Base-by-base conservation (phyloP, 2,888 invertebrate genomes). In the Scaptomyza parva region DNA sequence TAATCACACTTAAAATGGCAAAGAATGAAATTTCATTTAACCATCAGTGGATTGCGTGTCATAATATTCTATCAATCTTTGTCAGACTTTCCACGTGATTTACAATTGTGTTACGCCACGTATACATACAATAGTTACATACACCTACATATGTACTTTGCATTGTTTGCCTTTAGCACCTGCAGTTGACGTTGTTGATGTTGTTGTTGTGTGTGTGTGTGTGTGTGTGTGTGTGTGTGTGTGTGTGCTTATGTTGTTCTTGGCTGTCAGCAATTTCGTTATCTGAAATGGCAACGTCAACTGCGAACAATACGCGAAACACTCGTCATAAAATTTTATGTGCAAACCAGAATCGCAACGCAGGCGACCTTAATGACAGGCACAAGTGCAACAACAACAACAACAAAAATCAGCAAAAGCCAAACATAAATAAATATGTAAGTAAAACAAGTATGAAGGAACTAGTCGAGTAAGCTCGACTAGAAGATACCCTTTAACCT, bases 261-360 rank as follows among this genome's bases (percentile, higher is more conserved):
- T 54, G 65, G 4, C 35, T 69, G 76, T 76, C 78, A 65, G 51
- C 68, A 41, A 39, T 65, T 65, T 55, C 50, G 74, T 65, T 74
- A 78, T 78, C 65, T 72, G 60, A 24, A 59, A 57, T 53, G 63
- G 47, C 55, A 59, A 60, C 70, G 75, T 67, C 68, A 70, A 54
- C 59, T 57, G 63, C 60, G 64, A 45, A 68, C 65, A 70, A 69
- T 69, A 55, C 54, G 44, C 43, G 57, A 52, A 82, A 53, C 52
- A 59, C 74, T 50, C 57, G 74, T 75, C 88, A 89, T 89, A 84
- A 89, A 90, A 88, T 84, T 88, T 88, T 78, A 90, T 89, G 84
- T 72, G 69, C 63, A 68, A 69, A 62, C 63, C 69, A 75, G 77
- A 79, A 79, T 72, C 70, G 60, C 63, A 65, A 67, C 59, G 68